Percentiles rank a stretch among this genome's conserved stretches.
Conservation (phyloP, 1,140 invertebrate species). For the Drosophila lacteicornis region DNA sequence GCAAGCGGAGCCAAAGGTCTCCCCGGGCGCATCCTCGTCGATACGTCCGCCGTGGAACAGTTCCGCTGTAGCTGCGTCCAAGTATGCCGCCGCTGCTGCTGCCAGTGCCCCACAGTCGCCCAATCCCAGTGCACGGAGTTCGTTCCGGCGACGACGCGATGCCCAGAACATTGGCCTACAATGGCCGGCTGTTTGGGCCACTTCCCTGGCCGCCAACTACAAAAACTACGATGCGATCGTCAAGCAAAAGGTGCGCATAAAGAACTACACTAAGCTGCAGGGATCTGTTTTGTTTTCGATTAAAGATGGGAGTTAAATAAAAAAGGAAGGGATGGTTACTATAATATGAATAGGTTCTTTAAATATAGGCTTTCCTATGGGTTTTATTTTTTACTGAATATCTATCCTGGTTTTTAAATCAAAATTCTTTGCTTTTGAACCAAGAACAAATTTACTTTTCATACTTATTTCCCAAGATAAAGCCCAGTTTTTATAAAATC, state of each 20-base stretch:
- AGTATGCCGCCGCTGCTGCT: slow-evolving; percentile 64
- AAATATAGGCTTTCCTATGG: too few relatives aligned
- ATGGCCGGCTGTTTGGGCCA: slow-evolving; percentile 77
- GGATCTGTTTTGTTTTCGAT: background rate
- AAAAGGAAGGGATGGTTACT: background rate
- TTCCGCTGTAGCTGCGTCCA: slow-evolving; percentile 71
- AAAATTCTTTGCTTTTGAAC: background rate
- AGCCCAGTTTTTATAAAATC: background rate
- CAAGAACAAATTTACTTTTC: background rate
- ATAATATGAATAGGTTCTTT: too few relatives aligned
- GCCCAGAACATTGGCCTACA: slow-evolving; percentile 65
- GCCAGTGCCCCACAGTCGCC: slow-evolving; percentile 57
- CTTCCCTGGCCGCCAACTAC: slow-evolving; percentile 68
- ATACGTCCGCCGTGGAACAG: slow-evolving; percentile 86
- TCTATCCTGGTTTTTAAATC: too few relatives aligned
- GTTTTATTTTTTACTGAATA: too few relatives aligned
- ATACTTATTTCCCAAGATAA: background rate
- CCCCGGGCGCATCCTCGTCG: slow-evolving; percentile 20
- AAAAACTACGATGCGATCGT: slow-evolving; percentile 80
- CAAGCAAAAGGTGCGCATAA: slow-evolving; percentile 74
- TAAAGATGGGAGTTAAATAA: background rate
- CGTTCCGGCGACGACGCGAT: slow-evolving; percentile 75
- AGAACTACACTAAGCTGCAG: slow-evolving; percentile 51
- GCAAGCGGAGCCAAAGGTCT: slow-evolving; percentile 32
- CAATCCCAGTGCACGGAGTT: slow-evolving; percentile 58